Evolutionary conservation across 2,888 invertebrate species (phyloP), one percentile per base, ranked within the genome.

Genomic region (Agriopis aurantiaria): DNA sequence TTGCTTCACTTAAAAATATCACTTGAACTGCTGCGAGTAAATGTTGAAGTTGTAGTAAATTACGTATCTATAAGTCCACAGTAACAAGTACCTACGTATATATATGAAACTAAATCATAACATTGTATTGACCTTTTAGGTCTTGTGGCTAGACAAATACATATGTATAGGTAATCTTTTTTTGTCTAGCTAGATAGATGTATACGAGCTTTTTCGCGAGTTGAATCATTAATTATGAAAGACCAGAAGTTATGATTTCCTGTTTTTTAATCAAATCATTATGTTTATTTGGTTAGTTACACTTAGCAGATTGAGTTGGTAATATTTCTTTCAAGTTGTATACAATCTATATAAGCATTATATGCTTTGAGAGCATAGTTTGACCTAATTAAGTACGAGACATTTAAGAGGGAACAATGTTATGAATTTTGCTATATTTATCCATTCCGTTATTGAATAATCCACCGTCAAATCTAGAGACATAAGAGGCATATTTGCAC

Each of bases 11-110:
- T 53, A n/a, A 48, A 62, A 23, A 61, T 48, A 59, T 56, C 59
- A 72, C 60, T 63, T 51, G 49, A 33, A 58, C 53, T 59, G 46
- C 68, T 65, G 60, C 69, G 68, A 75, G 69, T 68, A 14, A 65
- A 66, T 67, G 49, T 68, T 60, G 61, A 62, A 68, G 63, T 58
- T 14, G 48, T 68, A 59, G 67, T 63, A 55, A 62, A 65, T 62
- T 57, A 67, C 9, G 41, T 48, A 3, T 17, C 17, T 23, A 23
- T 23, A 23, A 23, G 17, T 23, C 17, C 17, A 23, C 17, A 23
- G 17, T 23, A 23, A 23, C 8, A 53, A 65, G 33, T 49, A n/a
- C n/a, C n/a, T n/a, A 46, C 23, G 65, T 48, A 14, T 57, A 45
- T 52, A 45, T 9, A 33, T 41, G 2, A 51, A 23, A 33, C 40